Percentiles rank a stretch among this genome's conserved stretches.
phyloP scores from a whole-genome alignment of 2,113 vertebrate species.

The Leiothrix lutea region DNA sequence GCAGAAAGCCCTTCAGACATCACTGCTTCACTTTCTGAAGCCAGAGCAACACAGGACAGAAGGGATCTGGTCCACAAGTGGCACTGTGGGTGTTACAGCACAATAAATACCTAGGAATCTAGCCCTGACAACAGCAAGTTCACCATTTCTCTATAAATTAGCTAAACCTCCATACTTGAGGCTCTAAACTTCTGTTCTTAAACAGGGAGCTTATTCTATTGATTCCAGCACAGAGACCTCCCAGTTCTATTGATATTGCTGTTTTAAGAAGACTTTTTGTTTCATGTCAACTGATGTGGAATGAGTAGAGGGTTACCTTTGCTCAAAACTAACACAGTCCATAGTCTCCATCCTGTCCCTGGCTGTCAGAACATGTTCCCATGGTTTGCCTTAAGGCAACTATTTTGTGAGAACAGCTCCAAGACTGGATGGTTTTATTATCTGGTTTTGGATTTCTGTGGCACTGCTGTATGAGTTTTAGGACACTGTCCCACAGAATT shows the following conservation, averaged over 20 bases:
- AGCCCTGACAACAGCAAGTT: neutral
- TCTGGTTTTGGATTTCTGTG: neutral
- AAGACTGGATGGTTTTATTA: neutral
- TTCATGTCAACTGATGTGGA: neutral
- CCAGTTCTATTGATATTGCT: neutral
- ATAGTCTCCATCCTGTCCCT: neutral
- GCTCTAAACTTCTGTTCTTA: neutral
- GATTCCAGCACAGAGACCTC: neutral
- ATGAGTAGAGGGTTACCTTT: neutral
- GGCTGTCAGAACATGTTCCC: neutral
- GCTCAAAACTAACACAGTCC: neutral
- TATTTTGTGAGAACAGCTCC: neutral
- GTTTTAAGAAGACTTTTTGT: neutral
- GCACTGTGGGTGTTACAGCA: neutral
- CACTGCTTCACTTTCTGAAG: neutral
- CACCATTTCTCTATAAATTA: neutral
- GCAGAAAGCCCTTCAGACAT: neutral
- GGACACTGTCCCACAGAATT: neutral
- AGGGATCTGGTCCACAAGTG: neutral
- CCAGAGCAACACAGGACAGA: neutral
- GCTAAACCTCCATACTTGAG: neutral
- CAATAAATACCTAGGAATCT: neutral
- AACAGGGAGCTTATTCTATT: neutral
- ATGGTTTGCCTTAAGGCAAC: neutral
- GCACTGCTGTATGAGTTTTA: neutral